Evolutionary conservation across 2,888 invertebrate genomes (phyloP), one percentile per base, ranked within the genome.

Genomic region (Pseudococcus viburni): DNA sequence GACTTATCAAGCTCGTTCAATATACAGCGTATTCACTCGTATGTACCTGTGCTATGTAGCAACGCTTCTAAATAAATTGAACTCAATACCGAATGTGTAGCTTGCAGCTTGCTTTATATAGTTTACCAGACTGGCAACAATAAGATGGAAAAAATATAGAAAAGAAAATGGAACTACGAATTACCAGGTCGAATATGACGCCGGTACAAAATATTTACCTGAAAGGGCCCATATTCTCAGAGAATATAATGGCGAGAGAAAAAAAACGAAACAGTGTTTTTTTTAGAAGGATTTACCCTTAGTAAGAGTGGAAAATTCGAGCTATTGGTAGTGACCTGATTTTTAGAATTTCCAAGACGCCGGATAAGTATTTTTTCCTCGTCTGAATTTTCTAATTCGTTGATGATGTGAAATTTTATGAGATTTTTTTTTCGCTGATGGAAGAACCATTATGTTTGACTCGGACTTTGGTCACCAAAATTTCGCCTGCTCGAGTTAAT

Each of bases 41-140:
- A 22, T 22, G 9, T 59, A 59, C 59, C 6, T 59, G 7, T n/a
- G n/a, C 59, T 15, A 51, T 9, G n/a, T 64, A 51, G 1, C 15
- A 22, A 64, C 64, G 64, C 64, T 64, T 64, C 64, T 64, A 64
- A 64, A 64, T 64, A 64, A 64, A 64, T 64, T 64, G 64, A 64
- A 64, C 64, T 64, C 64, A 11, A 64, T 64, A 64, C 64, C 64
- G 22, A 64, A 64, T 64, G 22, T 64, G 64, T 64, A 22, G 64
- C 64, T 64, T 64, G 64, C 22, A 22, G 64, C 64, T 64, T 64
- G 64, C 64, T 64, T 64, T 64, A 64, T 64, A 22, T 22, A 64
- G 64, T 59, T 59, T 59, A 59, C 19, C 59, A 64, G 64, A 22
- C 9, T 11, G 64, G 64, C 64, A 64, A 64, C 64, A 64, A 64